Conservation (phyloP, 2,888 invertebrate genomes). For the Saturnia japonica region DNA sequence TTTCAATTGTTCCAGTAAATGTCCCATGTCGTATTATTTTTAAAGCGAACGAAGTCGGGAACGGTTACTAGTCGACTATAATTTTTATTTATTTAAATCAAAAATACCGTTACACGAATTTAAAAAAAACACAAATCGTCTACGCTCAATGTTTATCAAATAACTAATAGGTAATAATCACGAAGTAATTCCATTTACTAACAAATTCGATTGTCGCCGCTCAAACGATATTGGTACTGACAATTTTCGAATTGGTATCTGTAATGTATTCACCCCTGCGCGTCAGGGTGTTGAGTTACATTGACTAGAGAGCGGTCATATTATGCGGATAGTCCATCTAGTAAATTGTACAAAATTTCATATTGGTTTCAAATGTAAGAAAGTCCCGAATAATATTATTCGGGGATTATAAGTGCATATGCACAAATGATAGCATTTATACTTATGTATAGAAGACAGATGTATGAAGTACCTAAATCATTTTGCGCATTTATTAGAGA, state of each 20-base stretch:
- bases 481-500: no score
- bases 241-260: constrained; percentile 76
- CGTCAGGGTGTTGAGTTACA: constrained; percentile 43
- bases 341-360: background rate
- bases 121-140: constrained; percentile 29
- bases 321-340: constrained; percentile 31
- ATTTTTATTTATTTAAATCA: no score
- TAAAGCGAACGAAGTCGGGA: no score
- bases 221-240: constrained; percentile 70
- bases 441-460: no score
- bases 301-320: constrained; percentile 7
- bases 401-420: no score
- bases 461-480: no score
- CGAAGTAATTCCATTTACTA: constrained; percentile 62
- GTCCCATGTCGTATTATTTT: no score
- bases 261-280: constrained; percentile 74
- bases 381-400: no score
- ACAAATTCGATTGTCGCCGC: constrained; percentile 67
- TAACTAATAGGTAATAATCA: constrained; percentile 76
- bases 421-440: no score
- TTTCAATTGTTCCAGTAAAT: no score
- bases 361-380: no score
- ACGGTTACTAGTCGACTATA: no score
- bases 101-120: constrained; percentile 6
- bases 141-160: constrained; percentile 45